Evolutionary conservation across 2,113 vertebrate species (phyloP).

Genomic region (Hippocampus zosterae): DNA sequence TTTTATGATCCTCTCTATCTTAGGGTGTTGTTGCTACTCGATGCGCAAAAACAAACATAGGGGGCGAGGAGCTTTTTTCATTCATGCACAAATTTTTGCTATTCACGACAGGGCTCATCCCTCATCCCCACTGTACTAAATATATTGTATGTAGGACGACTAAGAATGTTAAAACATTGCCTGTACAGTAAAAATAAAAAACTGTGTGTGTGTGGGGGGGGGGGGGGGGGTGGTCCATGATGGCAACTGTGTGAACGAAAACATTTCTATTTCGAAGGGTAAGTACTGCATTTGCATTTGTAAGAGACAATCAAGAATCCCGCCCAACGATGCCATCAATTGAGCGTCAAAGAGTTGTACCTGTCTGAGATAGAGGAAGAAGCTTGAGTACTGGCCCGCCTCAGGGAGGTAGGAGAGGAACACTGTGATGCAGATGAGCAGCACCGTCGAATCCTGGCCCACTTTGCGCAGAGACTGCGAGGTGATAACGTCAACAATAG

Average conservation of each 20-base stretch:
- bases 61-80: too few relatives aligned
- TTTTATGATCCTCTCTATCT: too few relatives aligned
- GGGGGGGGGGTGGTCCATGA: background rate
- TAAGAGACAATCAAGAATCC: background rate
- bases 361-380: conserved; percentile 90
- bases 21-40: too few relatives aligned
- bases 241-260: background rate
- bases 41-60: too few relatives aligned
- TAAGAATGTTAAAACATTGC: too few relatives aligned
- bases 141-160: too few relatives aligned
- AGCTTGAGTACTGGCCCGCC: conserved; percentile 91
- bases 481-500: conserved; percentile 4
- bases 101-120: too few relatives aligned
- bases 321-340: background rate
- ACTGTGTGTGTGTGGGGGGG: too few relatives aligned
- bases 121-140: background rate
- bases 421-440: conserved; percentile 91
- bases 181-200: too few relatives aligned
- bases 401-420: conserved; percentile 92
- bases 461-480: conserved; percentile 84
- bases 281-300: background rate
- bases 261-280: background rate
- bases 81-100: too few relatives aligned
- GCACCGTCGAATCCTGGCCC: conserved; percentile 89
- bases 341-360: conserved; percentile 46